These are phyloP conservation scores for Melanophora roralis DNA, from an alignment of 2,888 invertebrate species.

Conservation along the genomic window DNA sequence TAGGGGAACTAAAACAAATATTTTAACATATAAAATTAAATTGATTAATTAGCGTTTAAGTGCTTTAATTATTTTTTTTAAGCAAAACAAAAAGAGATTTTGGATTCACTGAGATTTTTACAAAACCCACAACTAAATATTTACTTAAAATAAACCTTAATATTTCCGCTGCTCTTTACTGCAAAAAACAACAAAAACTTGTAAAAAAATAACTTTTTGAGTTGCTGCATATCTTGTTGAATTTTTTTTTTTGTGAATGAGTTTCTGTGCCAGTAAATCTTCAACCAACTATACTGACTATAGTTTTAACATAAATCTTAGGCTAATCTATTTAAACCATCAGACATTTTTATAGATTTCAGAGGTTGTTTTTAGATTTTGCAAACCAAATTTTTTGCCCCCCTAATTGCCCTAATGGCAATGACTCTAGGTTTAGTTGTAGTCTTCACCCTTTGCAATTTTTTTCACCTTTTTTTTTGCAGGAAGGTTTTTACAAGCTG, in stretches of 20 bases:
- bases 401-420: neutral
- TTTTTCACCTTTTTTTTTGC: neutral
- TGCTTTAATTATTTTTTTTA: no score
- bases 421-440: neutral
- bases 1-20: no score
- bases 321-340: constrained; percentile 50
- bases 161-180: no score
- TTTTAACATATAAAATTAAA: no score
- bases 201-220: neutral
- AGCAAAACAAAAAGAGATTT: no score
- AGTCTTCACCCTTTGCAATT: neutral
- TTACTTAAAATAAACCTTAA: no score
- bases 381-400: neutral
- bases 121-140: neutral
- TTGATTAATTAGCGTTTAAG: no score
- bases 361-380: constrained; percentile 11
- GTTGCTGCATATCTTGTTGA: neutral
- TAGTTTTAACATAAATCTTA: constrained; percentile 44
- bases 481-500: neutral
- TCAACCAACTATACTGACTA: neutral
- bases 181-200: no score
- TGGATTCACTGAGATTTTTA: no score
- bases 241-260: neutral
- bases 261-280: neutral
- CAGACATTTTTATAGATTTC: constrained; percentile 50